Percentiles rank a stretch among this genome's conserved stretches.
Evolutionary conservation across 2,888 invertebrate species (phyloP).

Genomic region (Eupelmus urozonus): DNA sequence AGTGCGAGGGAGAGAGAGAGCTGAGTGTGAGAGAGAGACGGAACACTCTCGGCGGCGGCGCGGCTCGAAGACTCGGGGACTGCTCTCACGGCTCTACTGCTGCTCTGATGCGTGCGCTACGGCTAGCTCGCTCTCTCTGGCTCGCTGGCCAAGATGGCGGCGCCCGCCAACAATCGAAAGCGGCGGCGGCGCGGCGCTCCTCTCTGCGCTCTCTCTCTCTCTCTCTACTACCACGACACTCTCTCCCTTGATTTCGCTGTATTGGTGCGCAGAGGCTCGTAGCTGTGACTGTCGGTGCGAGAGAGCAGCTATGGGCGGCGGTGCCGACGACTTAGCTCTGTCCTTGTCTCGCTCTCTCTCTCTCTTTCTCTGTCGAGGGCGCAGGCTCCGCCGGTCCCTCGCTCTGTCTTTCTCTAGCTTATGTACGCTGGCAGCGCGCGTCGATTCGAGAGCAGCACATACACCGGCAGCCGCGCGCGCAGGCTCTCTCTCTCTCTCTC

Average conservation of each 20-base stretch:
- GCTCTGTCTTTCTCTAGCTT: neutral
- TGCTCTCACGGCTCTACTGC: neutral
- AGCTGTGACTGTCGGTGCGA: neutral
- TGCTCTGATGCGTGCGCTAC: neutral
- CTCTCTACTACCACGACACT: neutral
- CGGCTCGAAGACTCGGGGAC: too few relatives aligned
- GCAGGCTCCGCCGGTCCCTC: neutral
- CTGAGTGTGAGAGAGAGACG: slow-evolving; percentile 4
- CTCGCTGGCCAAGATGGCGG: slow-evolving; percentile 51
- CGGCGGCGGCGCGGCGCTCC: slow-evolving; percentile 11
- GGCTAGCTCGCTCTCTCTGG: neutral
- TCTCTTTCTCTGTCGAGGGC: neutral
- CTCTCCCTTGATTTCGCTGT: too few relatives aligned
- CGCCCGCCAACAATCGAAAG: slow-evolving; percentile 58
- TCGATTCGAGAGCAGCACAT: neutral
- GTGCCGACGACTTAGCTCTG: neutral
- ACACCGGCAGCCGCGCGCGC: neutral
- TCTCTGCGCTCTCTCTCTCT: neutral
- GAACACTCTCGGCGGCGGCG: too few relatives aligned
- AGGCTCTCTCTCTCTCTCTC: too few relatives aligned
- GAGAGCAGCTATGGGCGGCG: neutral
- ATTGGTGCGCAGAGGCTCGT: too few relatives aligned
- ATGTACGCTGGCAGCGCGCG: neutral
- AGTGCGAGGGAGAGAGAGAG: too few relatives aligned
- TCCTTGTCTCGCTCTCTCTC: neutral